These are phyloP conservation scores for Galleria mellonella DNA, from an alignment of 1,140 invertebrate species.

Conservation along the genomic window DNA sequence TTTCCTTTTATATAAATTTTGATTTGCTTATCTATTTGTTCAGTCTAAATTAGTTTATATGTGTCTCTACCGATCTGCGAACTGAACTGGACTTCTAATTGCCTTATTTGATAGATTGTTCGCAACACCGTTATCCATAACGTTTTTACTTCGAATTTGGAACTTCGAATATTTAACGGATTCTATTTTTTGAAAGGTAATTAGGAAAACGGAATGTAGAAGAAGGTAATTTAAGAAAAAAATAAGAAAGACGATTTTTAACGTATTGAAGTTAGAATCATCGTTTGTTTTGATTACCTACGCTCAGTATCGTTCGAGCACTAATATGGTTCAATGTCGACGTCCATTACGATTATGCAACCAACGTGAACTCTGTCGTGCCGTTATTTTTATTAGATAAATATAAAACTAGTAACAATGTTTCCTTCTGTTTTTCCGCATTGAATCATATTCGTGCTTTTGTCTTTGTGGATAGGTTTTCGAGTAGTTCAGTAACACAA, in stretches of 20 bases:
- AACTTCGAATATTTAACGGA: slow-evolving; percentile 71
- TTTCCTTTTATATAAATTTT: not conserved
- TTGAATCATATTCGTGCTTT: too few relatives aligned
- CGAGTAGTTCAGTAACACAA: too few relatives aligned
- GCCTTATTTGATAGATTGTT: too few relatives aligned
- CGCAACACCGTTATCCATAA: slow-evolving; percentile 42
- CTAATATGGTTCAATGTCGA: slow-evolving; percentile 1
- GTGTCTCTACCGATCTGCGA: too few relatives aligned
- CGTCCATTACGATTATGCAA: slow-evolving; percentile 1
- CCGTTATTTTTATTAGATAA: too few relatives aligned
- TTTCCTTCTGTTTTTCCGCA: too few relatives aligned
- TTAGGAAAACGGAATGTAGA: slow-evolving; percentile 3
- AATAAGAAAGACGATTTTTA: too few relatives aligned
- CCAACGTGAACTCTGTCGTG: not conserved
- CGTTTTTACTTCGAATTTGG: slow-evolving; percentile 66
- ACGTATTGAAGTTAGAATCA: not conserved
- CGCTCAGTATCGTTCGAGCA: not conserved
- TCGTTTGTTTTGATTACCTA: not conserved
- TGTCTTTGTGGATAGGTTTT: too few relatives aligned
- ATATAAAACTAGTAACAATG: too few relatives aligned
- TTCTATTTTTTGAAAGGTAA: slow-evolving; percentile 44
- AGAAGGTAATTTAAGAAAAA: not conserved
- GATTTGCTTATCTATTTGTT: not conserved
- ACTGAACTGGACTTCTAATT: too few relatives aligned
- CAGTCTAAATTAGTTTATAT: not conserved